These are phyloP conservation scores for Xestia rhomboidea DNA, from an alignment of 2,888 invertebrate genomes.

Conservation along the genomic window DNA sequence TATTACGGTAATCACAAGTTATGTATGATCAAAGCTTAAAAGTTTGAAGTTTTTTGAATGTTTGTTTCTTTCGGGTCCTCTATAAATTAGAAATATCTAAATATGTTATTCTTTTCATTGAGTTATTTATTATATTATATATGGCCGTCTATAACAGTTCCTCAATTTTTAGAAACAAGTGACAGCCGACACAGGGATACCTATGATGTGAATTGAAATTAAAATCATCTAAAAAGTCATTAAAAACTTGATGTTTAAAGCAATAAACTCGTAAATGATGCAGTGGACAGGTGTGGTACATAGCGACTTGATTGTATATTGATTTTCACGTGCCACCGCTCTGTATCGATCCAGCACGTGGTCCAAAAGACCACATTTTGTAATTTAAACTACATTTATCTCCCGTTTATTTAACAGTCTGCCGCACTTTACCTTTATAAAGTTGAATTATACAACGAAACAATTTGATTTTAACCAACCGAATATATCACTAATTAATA, in stretches of 20 bases:
- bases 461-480: conserved; percentile 40
- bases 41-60: conserved; percentile 1
- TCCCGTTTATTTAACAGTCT: conserved; percentile 28
- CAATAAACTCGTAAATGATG: conserved; percentile 24
- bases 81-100: not conserved
- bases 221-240: not conserved
- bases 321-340: conserved; percentile 69
- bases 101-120: not conserved
- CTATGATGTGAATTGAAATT: not conserved
- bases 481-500: conserved; percentile 48
- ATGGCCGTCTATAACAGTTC: not conserved
- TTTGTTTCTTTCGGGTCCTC: not conserved
- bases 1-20: conserved; percentile 33
- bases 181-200: no score
- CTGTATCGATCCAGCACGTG: conserved; percentile 42
- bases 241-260: conserved; percentile 3
- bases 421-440: conserved; percentile 17
- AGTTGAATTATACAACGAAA: conserved; percentile 26
- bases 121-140: not conserved
- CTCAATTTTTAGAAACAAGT: not conserved
- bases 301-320: conserved; percentile 63
- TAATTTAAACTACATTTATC: conserved; percentile 47
- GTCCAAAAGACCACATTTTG: conserved; percentile 59
- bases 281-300: conserved; percentile 34
- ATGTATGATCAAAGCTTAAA: conserved; percentile 8